Evolutionary conservation across 2,888 invertebrate species (phyloP).

Genomic region (Phaedon cochleariae): DNA sequence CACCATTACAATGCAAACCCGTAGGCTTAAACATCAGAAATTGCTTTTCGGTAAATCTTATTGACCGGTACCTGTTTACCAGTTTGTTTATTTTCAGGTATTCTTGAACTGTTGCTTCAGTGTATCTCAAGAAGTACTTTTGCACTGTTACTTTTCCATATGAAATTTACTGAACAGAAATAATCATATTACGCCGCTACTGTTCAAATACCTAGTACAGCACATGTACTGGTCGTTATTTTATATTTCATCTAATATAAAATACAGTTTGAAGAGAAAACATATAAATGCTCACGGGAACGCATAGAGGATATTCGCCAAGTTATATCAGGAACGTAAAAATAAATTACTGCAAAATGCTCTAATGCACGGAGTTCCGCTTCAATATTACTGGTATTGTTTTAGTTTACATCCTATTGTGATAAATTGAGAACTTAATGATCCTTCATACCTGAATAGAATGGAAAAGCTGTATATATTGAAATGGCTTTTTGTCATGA

Average conservation of each 20-base stretch:
- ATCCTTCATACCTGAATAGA: background rate
- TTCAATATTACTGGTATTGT: conserved; percentile 17
- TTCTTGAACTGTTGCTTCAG: no score
- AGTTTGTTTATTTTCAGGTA: no score
- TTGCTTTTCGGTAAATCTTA: no score
- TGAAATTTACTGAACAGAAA: no score
- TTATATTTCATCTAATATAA: conserved; percentile 13
- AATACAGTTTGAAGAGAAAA: background rate
- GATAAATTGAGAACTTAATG: conserved; percentile 4
- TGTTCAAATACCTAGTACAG: background rate
- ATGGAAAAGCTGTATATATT: background rate
- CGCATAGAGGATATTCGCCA: conserved; percentile 8
- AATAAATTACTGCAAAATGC: conserved; percentile 23
- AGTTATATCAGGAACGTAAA: conserved; percentile 25
- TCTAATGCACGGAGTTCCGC: conserved; percentile 21
- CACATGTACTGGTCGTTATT: conserved; percentile 1
- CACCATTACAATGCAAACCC: no score
- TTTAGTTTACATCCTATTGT: conserved; percentile 10
- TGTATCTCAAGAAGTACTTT: no score
- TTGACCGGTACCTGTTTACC: no score
- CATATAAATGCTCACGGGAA: background rate
- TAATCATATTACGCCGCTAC: no score
- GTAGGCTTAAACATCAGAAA: no score
- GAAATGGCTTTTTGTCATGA: no score
- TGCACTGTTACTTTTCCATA: no score